phyloP scores from a whole-genome alignment of 2,113 vertebrate species.

The Eira barbara region DNA sequence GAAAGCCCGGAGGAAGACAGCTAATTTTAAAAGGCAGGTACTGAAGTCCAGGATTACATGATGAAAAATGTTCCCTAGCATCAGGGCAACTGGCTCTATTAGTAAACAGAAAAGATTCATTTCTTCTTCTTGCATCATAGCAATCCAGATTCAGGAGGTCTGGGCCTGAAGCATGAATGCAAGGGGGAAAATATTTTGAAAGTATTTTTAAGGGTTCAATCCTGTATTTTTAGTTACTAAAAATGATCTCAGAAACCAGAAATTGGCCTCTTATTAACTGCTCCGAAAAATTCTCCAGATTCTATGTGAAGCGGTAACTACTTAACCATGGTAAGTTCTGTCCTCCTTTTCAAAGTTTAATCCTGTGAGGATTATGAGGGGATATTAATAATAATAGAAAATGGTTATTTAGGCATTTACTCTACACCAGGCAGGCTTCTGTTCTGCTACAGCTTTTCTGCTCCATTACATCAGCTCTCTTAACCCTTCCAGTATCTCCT shows the following conservation, averaged over 20 bases:
- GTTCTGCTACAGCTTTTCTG: neutral
- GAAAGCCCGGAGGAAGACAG: neutral
- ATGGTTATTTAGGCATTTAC: neutral
- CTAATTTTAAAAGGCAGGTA: slow-evolving; percentile 20
- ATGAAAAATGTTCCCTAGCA: slow-evolving; percentile 7
- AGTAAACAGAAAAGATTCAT: slow-evolving; percentile 7
- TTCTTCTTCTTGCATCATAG: neutral
- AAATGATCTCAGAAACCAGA: neutral
- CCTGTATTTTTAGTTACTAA: neutral
- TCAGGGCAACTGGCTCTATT: neutral
- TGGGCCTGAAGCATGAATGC: neutral
- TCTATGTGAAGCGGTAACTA: neutral
- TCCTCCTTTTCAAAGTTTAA: neutral
- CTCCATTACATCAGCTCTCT: neutral
- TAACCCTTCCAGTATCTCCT: neutral
- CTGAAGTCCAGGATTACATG: neutral
- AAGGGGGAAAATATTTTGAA: neutral
- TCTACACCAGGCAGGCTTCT: neutral
- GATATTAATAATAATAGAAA: neutral
- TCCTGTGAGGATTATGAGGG: neutral
- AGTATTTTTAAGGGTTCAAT: neutral
- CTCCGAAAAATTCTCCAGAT: neutral
- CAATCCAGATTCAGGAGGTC: neutral
- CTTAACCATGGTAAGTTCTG: neutral
- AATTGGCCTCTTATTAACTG: neutral